Conservation (phyloP, 2,113 vertebrate species). For the Crypturellus undulatus region DNA sequence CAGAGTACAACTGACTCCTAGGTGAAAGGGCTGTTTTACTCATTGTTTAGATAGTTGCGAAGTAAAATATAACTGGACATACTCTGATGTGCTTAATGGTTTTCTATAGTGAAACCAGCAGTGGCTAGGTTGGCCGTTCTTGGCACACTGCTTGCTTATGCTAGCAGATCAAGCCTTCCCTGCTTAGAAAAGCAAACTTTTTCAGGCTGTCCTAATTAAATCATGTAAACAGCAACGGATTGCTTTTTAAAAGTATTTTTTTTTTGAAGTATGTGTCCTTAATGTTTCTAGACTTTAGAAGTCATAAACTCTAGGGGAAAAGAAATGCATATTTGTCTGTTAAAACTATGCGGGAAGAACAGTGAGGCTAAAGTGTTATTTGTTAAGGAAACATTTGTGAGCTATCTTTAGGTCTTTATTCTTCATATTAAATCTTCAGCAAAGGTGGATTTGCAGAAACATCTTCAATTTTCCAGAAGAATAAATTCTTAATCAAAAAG, state of each 20-base stretch:
- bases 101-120: background rate
- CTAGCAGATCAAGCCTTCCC: background rate
- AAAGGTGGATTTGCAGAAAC: background rate
- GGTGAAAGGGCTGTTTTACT: background rate
- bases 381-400: background rate
- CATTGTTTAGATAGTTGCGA: background rate
- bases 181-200: background rate
- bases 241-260: background rate
- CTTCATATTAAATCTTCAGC: background rate
- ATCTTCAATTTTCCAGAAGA: background rate
- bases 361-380: background rate
- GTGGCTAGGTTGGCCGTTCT: background rate
- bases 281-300: background rate
- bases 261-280: background rate
- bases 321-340: background rate
- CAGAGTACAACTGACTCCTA: background rate
- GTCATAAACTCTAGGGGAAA: background rate
- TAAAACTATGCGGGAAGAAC: background rate
- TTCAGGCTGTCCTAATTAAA: background rate
- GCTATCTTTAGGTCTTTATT: background rate
- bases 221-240: background rate
- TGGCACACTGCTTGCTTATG: background rate
- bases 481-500: background rate
- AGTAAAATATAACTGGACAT: background rate
- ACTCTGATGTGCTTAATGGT: background rate